These are phyloP conservation scores for Delichon dasypus DNA, from an alignment of 2,797 vertebrate genomes.

Conservation along the genomic window DNA sequence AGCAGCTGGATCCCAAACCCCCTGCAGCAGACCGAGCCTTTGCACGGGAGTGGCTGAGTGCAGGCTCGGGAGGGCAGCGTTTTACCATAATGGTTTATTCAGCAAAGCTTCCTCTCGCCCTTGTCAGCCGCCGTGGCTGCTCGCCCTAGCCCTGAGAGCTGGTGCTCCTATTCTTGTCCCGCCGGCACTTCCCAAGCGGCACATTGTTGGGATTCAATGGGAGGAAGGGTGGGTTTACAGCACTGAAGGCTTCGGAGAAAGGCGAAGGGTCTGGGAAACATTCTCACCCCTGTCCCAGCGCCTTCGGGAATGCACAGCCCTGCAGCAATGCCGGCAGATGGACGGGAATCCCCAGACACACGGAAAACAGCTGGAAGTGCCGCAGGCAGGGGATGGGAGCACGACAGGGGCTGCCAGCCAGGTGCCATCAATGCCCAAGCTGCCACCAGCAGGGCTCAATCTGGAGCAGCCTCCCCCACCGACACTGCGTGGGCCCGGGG, in stretches of 20 bases:
- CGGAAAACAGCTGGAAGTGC: not conserved
- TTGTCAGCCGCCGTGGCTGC: not conserved
- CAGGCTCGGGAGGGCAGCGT: not conserved
- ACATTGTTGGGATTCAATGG: conserved; percentile 66
- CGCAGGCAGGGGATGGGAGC: not conserved
- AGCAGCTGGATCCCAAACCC: not conserved
- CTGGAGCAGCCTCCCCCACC: accelerated
- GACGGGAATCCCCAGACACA: not conserved
- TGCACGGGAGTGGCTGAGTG: accelerated
- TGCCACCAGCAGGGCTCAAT: not conserved
- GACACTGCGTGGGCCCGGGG: accelerated
- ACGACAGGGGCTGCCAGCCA: not conserved
- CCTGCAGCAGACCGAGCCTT: not conserved
- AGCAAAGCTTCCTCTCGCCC: not conserved
- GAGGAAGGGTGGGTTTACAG: conserved; percentile 59
- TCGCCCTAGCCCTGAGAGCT: not conserved
- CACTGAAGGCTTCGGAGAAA: not conserved
- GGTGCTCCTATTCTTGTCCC: conserved; percentile 47
- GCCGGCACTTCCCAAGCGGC: conserved; percentile 13
- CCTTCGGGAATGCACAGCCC: not conserved
- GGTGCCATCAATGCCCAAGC: not conserved
- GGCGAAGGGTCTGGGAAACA: accelerated
- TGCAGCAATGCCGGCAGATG: accelerated
- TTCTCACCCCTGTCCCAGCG: not conserved
- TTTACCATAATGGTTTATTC: not conserved